A percentile compares a stretch with the other conserved stretches of the same genome.
Evolutionary conservation across 2,113 vertebrate species (phyloP).

Genomic region (Columba janthina): DNA sequence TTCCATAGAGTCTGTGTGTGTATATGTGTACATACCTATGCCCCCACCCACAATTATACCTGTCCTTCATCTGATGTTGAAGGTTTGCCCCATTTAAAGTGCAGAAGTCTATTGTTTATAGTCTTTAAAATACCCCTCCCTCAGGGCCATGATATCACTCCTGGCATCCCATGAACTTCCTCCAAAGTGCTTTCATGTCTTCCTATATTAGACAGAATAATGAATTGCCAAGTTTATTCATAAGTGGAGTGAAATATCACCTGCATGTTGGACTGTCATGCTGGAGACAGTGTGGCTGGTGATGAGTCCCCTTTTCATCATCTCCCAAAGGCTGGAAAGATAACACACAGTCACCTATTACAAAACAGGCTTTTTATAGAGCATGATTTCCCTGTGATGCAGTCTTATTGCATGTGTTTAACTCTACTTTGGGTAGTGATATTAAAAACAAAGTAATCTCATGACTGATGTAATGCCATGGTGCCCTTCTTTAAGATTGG

Average conservation of each 20-base stretch:
- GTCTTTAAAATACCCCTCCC: neutral
- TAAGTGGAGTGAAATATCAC: neutral
- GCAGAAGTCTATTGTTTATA: neutral
- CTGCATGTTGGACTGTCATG: neutral
- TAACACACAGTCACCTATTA: neutral
- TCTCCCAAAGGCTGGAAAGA: neutral
- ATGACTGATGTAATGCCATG: neutral
- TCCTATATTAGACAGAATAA: neutral
- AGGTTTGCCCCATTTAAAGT: neutral
- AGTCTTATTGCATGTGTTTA: neutral
- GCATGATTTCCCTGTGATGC: neutral
- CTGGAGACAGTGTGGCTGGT: neutral
- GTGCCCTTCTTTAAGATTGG: neutral
- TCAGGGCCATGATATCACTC: neutral
- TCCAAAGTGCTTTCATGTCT: neutral
- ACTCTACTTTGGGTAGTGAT: neutral
- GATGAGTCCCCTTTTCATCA: neutral
- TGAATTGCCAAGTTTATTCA: neutral
- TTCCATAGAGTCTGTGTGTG: neutral
- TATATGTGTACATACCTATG: accelerated
- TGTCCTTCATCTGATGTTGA: neutral
- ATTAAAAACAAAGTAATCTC: neutral
- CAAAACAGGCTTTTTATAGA: constrained; percentile 22
- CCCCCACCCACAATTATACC: neutral
- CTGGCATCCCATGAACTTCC: neutral